phyloP scores from a whole-genome alignment of 1,140 invertebrate genomes.

The Gryon sp. region DNA sequence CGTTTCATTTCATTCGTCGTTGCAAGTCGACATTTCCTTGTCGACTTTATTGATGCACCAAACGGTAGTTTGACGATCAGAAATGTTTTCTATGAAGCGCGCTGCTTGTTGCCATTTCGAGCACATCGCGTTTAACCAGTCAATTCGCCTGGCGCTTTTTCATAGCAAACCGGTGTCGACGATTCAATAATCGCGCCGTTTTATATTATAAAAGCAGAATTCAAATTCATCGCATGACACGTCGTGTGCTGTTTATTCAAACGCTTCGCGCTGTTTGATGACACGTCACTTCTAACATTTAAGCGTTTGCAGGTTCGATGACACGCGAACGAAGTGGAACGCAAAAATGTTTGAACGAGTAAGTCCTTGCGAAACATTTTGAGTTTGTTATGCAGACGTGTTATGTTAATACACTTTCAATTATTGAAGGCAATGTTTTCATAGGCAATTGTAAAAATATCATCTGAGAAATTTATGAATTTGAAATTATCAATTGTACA shows the following conservation, averaged over 20 bases:
- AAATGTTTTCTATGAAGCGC: neutral
- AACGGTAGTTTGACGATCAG: conserved; percentile 13
- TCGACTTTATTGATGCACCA: conserved; percentile 12
- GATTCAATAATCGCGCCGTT: conserved; percentile 7
- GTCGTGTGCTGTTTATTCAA: conserved; percentile 37
- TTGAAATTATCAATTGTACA: too few species aligned
- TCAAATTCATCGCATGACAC: conserved; percentile 25
- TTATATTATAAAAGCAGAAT: conserved; percentile 22
- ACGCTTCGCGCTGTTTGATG: conserved; percentile 17
- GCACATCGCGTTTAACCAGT: neutral
- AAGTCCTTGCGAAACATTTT: too few species aligned
- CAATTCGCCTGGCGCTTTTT: neutral
- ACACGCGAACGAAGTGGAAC: conserved; percentile 44
- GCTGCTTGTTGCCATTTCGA: neutral
- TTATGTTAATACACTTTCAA: too few species aligned
- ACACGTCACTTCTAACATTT: conserved; percentile 42
- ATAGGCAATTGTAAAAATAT: too few species aligned
- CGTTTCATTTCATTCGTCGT: conserved; percentile 29
- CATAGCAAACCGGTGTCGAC: neutral
- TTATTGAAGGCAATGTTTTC: too few species aligned
- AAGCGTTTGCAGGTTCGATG: conserved; percentile 34
- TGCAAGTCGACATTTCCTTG: too few species aligned
- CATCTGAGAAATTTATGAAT: too few species aligned
- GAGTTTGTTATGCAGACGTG: too few species aligned
- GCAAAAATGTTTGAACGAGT: too few species aligned